These are phyloP conservation scores for Gyrodactylus salaris DNA, from an alignment of 1,140 invertebrate species.

Conservation along the genomic window DNA sequence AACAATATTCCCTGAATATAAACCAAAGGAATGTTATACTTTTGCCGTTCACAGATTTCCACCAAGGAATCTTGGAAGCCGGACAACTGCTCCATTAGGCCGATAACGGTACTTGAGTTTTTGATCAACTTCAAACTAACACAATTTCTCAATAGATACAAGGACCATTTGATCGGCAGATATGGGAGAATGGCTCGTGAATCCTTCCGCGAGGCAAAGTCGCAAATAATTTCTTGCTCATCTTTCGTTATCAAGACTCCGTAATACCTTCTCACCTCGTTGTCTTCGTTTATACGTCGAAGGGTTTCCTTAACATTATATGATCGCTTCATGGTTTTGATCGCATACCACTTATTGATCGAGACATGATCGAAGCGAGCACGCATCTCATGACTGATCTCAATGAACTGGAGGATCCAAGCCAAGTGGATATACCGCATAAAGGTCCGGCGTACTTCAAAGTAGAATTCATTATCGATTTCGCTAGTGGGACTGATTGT, in stretches of 20 bases:
- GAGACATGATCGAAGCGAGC: background rate
- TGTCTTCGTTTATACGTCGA: background rate
- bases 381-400: background rate
- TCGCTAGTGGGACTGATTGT: background rate
- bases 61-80: background rate
- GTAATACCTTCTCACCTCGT: background rate
- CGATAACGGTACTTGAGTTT: background rate
- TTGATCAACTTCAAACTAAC: background rate
- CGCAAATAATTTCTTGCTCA: background rate
- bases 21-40: slow-evolving; percentile 4
- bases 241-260: background rate
- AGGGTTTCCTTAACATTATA: background rate
- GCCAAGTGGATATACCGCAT: background rate
- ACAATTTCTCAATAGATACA: background rate
- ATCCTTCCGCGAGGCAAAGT: background rate
- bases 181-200: background rate
- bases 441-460: background rate
- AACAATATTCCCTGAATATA: background rate
- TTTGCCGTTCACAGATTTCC: background rate
- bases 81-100: background rate
- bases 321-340: background rate
- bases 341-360: background rate
- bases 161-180: background rate
- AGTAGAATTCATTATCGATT: background rate
- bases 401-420: background rate